Conservation (phyloP, 2,113 vertebrate species). For the Rhinolophus sinicus region DNA sequence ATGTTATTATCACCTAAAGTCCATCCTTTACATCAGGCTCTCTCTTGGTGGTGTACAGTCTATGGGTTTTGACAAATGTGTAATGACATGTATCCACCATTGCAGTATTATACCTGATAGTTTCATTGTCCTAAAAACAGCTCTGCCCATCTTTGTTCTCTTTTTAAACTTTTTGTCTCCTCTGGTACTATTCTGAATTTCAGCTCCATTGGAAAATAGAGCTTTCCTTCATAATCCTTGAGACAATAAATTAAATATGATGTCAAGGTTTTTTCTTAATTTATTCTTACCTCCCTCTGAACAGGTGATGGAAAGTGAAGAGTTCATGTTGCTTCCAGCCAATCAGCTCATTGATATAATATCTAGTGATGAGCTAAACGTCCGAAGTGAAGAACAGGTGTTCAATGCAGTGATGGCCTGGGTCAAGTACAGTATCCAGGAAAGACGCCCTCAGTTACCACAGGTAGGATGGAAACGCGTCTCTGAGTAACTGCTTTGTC, state of each 20-base stretch:
- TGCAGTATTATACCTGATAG: not conserved
- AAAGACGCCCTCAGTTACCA: conserved; percentile 95
- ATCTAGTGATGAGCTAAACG: conserved; percentile 98
- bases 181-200: conserved; percentile 19
- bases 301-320: conserved; percentile 99
- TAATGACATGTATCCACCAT: not conserved
- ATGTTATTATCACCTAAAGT: not conserved
- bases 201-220: not conserved
- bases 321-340: conserved; percentile 98
- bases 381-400: conserved; percentile 98
- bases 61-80: not conserved
- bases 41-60: not conserved
- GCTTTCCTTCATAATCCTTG: conserved; percentile 15
- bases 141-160: not conserved
- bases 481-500: not conserved
- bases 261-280: conserved; percentile 19
- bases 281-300: conserved; percentile 35
- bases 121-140: not conserved
- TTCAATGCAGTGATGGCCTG: conserved; percentile 99
- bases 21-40: not conserved
- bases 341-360: conserved; percentile 99
- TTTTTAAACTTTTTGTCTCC: not conserved
- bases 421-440: conserved; percentile 99
- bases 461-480: conserved; percentile 87
- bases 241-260: conserved; percentile 14